Evolutionary conservation across 2,113 vertebrate species (phyloP).

Genomic region (Grammomys dolichurus): DNA sequence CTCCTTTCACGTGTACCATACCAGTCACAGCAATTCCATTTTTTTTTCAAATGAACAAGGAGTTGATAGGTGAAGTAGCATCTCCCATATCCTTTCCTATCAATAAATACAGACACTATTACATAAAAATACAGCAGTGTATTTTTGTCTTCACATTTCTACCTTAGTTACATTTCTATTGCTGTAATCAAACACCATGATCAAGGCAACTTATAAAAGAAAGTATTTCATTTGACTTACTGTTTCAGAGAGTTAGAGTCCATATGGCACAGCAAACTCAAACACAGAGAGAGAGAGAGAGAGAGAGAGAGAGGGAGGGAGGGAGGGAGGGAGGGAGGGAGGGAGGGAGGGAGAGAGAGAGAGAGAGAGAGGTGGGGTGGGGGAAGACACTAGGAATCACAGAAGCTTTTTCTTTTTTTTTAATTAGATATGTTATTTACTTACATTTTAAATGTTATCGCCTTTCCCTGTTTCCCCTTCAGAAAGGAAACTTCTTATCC

Average conservation of each 20-base stretch:
- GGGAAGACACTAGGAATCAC: background rate
- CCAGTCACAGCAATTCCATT: no score
- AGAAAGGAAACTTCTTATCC: no score
- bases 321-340: no score
- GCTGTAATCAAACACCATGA: background rate
- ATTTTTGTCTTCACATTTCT: background rate
- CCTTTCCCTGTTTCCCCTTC: no score
- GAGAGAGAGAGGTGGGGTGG: background rate
- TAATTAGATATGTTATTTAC: no score
- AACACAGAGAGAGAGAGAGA: no score
- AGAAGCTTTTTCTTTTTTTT: background rate
- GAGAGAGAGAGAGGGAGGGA: background rate
- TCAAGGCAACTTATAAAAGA: background rate
- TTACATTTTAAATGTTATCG: no score
- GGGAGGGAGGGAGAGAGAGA: background rate
- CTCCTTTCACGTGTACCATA: no score
- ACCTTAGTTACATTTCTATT: background rate
- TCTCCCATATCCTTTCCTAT: background rate
- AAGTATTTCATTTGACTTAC: background rate
- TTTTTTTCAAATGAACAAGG: background rate
- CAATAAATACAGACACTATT: fast-evolving
- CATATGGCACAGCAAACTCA: background rate
- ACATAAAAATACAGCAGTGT: background rate
- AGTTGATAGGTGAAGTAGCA: background rate
- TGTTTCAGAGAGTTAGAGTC: background rate